Conservation (phyloP, 2,888 invertebrate species). For the Hemicrepidius hirtus region DNA sequence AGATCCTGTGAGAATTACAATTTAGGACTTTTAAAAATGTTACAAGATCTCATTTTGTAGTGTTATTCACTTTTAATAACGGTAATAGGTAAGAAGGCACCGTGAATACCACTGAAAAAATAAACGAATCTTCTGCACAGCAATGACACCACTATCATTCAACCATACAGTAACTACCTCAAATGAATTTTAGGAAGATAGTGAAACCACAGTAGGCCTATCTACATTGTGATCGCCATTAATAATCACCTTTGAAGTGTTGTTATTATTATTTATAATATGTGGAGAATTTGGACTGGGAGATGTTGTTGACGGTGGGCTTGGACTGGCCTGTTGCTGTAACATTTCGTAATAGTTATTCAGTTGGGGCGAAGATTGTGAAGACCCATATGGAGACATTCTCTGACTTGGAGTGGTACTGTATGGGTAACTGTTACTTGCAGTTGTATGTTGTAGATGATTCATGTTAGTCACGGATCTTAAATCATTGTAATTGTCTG, state of each 20-base stretch:
- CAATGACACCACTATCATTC: background rate
- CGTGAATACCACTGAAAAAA: background rate
- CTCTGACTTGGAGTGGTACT: constrained; percentile 59
- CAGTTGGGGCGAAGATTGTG: constrained; percentile 64
- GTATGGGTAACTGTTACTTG: constrained; percentile 60
- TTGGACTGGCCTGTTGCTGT: constrained; percentile 61
- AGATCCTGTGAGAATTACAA: no score
- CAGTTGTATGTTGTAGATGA: constrained; percentile 64
- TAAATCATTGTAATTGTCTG: constrained; percentile 65
- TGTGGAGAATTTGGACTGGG: constrained; percentile 68
- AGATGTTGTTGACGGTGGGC: constrained; percentile 64
- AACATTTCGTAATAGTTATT: constrained; percentile 64
- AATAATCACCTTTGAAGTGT: constrained; percentile 64
- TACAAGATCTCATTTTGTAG: background rate
- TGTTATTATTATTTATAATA: constrained; percentile 63
- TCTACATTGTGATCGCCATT: constrained; percentile 65
- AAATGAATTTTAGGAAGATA: constrained; percentile 36
- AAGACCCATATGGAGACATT: constrained; percentile 66
- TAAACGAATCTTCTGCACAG: constrained; percentile 1
- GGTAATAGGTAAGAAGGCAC: background rate
- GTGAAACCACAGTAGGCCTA: constrained; percentile 68
- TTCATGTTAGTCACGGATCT: constrained; percentile 63
- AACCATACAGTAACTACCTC: background rate
- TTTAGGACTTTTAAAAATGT: no score
- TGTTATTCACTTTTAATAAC: background rate